Percentiles rank a stretch among this genome's conserved stretches.
These are phyloP conservation scores for Amphilophus citrinellus DNA, from an alignment of 2,113 vertebrate genomes.

Conservation along the genomic window DNA sequence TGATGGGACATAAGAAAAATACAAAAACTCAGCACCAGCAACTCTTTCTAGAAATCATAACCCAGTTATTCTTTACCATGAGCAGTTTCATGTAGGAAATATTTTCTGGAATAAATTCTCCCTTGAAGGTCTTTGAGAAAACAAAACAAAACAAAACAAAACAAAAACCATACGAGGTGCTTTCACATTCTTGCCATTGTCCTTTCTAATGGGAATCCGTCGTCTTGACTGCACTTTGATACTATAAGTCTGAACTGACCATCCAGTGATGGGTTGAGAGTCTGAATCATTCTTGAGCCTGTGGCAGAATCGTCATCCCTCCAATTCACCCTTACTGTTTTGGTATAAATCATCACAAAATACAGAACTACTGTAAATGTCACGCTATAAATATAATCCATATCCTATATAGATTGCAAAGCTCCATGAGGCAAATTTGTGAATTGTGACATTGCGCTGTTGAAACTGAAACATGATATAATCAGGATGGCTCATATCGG, in stretches of 20 bases:
- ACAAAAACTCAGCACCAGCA: no score
- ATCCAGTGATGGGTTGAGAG: not conserved
- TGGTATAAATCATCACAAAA: conserved; percentile 3
- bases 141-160: not conserved
- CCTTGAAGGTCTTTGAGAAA: not conserved
- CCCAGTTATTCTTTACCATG: not conserved
- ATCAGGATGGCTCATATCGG: conserved; percentile 31
- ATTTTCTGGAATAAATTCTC: not conserved
- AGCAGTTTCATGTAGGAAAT: not conserved
- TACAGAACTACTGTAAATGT: conserved; percentile 10
- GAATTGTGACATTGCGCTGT: not conserved
- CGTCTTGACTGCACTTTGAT: not conserved
- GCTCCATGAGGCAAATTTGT: not conserved
- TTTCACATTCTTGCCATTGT: not conserved
- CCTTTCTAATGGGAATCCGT: not conserved
- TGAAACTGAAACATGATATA: not conserved
- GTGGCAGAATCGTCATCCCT: not conserved
- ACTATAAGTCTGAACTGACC: not conserved
- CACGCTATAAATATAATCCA: not conserved
- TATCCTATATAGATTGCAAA: not conserved
- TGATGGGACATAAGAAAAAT: no score
- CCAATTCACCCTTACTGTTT: not conserved
- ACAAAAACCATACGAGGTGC: not conserved
- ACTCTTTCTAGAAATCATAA: not conserved
- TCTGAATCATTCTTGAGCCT: not conserved